Evolutionary conservation across 2,797 vertebrate genomes (phyloP), one percentile per base, ranked within the genome.

Genomic region (Diceros bicornis): DNA sequence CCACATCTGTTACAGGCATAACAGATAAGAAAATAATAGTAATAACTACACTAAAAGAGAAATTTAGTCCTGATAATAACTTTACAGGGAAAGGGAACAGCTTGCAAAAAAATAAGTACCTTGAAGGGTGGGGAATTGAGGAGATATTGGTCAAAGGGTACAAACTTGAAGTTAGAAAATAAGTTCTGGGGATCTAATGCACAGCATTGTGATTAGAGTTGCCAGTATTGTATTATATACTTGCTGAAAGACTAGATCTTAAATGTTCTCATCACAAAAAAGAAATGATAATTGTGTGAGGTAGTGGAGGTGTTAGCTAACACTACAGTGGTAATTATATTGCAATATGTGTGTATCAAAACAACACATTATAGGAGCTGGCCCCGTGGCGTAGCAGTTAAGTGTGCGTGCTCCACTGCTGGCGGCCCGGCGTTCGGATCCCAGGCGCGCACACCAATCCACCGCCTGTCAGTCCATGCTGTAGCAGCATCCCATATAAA

Each of bases 21-120:
- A 91, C 32, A 62, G 66, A 72, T 91, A 62, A 72, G 25, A 86
- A 82, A 94, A 83, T 85, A 41, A 87, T 72, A 72, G 89, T 68
- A 82, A 74, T 61, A 64, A 62, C 44, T 77, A 88, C 57, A 47
- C 55, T 52, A 34, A 52, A 77, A 71, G 50, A 52, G 52, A 96
- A 74, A 71, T 44, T 87, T 32, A 90, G 41, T 77, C 37, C n/a
- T 87, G 47, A 69, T 82, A 83, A 68, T 77, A 83, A 87, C 18
- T 91, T 91, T 59, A 94, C 27, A 66, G 41, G 34, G 7, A 2
- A 93, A 84, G 29, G 16, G 23, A 69, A 74, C 34, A 82, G 32
- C 41, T 75, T 91, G 11, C 27, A 66, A 74, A 93, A 69, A 93
- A 55, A 44, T 68, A 78, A 83, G 32, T 89, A 83, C 6, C 44